phyloP scores from a whole-genome alignment of 2,888 invertebrate genomes.

The Scaptodrosophila latifasciaeformis region DNA sequence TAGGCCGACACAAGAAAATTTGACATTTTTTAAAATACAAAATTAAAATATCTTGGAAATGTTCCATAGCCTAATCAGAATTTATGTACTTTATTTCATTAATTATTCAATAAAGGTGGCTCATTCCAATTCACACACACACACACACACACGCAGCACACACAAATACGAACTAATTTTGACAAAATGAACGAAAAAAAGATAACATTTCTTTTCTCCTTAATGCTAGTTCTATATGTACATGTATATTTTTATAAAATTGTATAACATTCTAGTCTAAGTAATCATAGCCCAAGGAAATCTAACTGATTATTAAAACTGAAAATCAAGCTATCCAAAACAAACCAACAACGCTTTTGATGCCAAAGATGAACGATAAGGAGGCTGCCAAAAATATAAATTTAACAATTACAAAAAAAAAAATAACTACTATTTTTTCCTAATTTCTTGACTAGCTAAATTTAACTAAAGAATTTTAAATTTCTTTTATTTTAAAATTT shows the following conservation, averaged over 20 bases:
- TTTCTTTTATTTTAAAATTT: slow-evolving; percentile 5
- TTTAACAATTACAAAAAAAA: not conserved
- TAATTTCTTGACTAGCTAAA: slow-evolving; percentile 1
- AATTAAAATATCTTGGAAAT: not conserved
- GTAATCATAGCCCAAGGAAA: slow-evolving; percentile 7
- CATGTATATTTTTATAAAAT: slow-evolving; percentile 16
- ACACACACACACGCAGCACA: slow-evolving; percentile 18
- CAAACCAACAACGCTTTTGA: slow-evolving; percentile 26
- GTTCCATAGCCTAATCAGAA: not conserved
- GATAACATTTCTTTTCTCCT: too few species aligned
- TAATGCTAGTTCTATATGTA: slow-evolving; percentile 29
- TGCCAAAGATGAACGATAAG: slow-evolving; percentile 53
- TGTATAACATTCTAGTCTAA: slow-evolving; percentile 24
- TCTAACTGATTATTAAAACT: slow-evolving; percentile 5
- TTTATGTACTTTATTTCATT: too few species aligned
- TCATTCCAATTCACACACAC: slow-evolving; percentile 38
- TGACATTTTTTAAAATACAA: too few species aligned
- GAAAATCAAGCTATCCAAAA: slow-evolving; percentile 3
- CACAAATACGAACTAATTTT: slow-evolving; percentile 18
- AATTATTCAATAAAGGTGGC: slow-evolving; percentile 61
- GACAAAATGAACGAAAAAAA: too few species aligned
- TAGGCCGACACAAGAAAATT: too few species aligned
- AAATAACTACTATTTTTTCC: slow-evolving; percentile 13
- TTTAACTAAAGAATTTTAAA: not conserved
- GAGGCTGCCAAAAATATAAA: not conserved